Percentiles rank a stretch among this genome's conserved stretches.
Conservation (phyloP, 2,888 invertebrate genomes). For the Muschampia plurimacula region DNA sequence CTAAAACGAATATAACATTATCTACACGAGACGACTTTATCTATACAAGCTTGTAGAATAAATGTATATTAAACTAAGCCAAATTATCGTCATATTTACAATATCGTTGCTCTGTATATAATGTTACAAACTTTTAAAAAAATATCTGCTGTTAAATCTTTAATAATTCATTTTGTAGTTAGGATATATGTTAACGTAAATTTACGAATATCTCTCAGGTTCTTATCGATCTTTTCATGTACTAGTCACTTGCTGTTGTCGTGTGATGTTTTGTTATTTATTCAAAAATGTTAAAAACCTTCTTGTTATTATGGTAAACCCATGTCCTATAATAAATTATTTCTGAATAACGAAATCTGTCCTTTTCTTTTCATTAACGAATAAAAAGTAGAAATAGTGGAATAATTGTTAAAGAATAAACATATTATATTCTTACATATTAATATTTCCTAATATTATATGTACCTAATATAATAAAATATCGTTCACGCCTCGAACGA, state of each 20-base stretch:
- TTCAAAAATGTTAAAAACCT: slow-evolving; percentile 71
- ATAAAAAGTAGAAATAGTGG: background rate
- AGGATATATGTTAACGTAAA: slow-evolving; percentile 16
- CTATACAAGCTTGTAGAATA: slow-evolving; percentile 31
- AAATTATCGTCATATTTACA: slow-evolving; percentile 21
- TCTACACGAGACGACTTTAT: slow-evolving; percentile 27
- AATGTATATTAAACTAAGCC: slow-evolving; percentile 18
- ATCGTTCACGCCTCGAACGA: too few relatives aligned
- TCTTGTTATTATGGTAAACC: slow-evolving; percentile 78
- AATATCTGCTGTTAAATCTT: slow-evolving; percentile 21
- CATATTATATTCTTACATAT: background rate
- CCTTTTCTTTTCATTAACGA: slow-evolving; percentile 31
- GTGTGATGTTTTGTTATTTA: slow-evolving; percentile 69
- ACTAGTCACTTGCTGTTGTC: slow-evolving; percentile 74
- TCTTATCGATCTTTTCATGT: slow-evolving; percentile 45
- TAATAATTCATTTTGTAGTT: slow-evolving; percentile 30
- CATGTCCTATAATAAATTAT: slow-evolving; percentile 78
- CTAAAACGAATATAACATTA: slow-evolving; percentile 52
- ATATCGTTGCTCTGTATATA: slow-evolving; percentile 22
- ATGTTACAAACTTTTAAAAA: slow-evolving; percentile 26
- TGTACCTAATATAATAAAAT: too few relatives aligned
- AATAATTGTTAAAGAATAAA: background rate
- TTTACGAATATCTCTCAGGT: slow-evolving; percentile 24
- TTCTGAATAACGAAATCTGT: slow-evolving; percentile 51
- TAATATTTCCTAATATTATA: background rate